Evolutionary conservation across 2,888 invertebrate species (phyloP), one percentile per base, ranked within the genome.

Genomic region (Caenorhabditis macrosperma): DNA sequence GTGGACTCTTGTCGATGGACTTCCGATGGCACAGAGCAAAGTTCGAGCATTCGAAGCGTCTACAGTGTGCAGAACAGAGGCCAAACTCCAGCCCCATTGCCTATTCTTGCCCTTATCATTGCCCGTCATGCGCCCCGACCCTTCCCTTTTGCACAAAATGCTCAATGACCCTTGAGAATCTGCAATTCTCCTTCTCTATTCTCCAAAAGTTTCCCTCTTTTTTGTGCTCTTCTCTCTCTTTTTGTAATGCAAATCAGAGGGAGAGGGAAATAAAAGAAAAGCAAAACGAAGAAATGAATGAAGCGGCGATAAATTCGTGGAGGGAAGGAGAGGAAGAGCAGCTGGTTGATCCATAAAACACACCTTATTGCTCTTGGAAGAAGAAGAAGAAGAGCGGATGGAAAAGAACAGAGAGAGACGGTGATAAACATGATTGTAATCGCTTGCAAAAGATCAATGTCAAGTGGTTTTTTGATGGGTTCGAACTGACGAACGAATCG

Each of bases 361-460:
- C 72, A 63, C 63, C 72, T 72, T 72, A 72, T 63, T 72, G 63
- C 63, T 63, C 30, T 22, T 30, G 17, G 10, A 48, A 5, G 35
- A 28, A 24, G 64, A 1, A n/a, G n/a, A n/a, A n/a, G n/a, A n/a
- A n/a, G n/a, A n/a, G n/a, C n/a, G n/a, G 67, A 67, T 66, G 35
- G 20, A 46, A 59, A 28, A 38, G 54, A 48, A 72, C 30, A 48
- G 54, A 38, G 38, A 28, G 44, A 41, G 48, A 57, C 20, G 64
- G 74, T 74, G 57, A 74, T 74, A 59, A 74, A 74, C 64, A 74
- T 74, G 64, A 64, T 55, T 74, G 74, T 48, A 64, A 74, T 74
- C 64, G 35, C 48, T 44, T 6, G 48, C n/a, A 22, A 50, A 12
- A 55, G 38, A 22, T 6, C n/a, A 12, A 63, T 52, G 54, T 44